A percentile compares a stretch with the other conserved stretches of the same genome.
phyloP scores from a whole-genome alignment of 2,113 vertebrate species.

The Labeo catla region DNA sequence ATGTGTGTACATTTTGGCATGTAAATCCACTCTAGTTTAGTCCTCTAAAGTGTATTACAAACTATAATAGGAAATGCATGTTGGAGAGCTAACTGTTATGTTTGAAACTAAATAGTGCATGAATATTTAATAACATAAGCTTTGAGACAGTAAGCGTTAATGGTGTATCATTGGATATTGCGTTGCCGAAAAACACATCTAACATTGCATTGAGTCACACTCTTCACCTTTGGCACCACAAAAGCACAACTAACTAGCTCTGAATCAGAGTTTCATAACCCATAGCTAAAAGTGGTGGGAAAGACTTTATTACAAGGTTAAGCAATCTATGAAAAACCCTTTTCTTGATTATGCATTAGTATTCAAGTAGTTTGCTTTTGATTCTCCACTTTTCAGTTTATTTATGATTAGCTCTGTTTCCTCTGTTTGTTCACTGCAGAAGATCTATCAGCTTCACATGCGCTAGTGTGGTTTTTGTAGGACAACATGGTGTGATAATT shows the following conservation, averaged over 20 bases:
- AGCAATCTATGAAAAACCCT: neutral
- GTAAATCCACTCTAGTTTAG: neutral
- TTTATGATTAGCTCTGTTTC: neutral
- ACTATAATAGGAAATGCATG: neutral
- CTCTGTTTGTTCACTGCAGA: neutral
- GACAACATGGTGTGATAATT: constrained; percentile 19
- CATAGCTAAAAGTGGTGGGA: neutral
- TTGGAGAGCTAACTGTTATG: neutral
- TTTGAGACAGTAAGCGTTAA: neutral
- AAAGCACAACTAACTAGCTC: neutral
- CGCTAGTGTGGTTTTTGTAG: constrained; percentile 10
- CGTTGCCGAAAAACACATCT: neutral
- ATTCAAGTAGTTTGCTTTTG: neutral
- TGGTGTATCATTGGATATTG: neutral
- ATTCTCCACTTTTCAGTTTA: neutral
- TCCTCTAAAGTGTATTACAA: neutral
- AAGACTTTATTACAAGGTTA: neutral
- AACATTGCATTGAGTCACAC: neutral
- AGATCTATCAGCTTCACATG: neutral
- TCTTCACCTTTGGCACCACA: neutral
- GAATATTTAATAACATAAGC: neutral
- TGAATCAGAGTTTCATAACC: neutral
- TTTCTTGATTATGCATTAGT: neutral
- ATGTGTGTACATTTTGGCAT: neutral
- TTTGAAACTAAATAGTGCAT: neutral